Percentiles rank a stretch among this genome's conserved stretches.
phyloP scores from a whole-genome alignment of 1,140 invertebrate species.

The Orchesella cincta region DNA sequence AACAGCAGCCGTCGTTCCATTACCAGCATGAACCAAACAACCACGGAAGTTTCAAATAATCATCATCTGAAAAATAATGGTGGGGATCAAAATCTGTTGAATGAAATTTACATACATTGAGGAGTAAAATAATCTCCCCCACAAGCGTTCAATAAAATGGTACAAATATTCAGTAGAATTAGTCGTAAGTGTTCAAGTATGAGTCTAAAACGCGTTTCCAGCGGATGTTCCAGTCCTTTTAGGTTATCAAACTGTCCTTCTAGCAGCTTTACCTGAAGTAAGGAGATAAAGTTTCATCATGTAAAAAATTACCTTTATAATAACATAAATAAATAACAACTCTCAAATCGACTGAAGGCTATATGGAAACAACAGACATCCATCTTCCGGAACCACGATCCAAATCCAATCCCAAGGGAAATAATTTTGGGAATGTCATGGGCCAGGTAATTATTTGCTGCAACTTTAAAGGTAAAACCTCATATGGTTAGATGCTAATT shows the following conservation, averaged over 20 bases:
- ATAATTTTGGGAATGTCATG: not conserved
- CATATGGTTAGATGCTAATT: too few relatives aligned
- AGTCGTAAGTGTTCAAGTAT: not conserved
- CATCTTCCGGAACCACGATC: not conserved
- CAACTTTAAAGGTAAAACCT: constrained; percentile 2
- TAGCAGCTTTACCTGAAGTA: not conserved
- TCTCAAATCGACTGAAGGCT: not conserved
- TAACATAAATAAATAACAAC: not conserved
- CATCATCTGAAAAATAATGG: not conserved
- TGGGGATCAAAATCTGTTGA: not conserved
- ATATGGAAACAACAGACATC: not conserved
- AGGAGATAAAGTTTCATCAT: not conserved
- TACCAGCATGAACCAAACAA: not conserved
- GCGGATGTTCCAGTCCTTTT: not conserved
- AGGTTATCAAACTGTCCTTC: not conserved
- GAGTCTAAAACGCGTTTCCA: not conserved
- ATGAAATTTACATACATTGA: not conserved
- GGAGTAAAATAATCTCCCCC: not conserved
- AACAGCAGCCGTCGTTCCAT: not conserved
- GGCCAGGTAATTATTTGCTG: constrained; percentile 3
- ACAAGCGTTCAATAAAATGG: not conserved
- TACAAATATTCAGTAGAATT: constrained; percentile 1
- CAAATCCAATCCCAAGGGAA: not conserved
- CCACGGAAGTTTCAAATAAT: not conserved
- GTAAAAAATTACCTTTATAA: too few relatives aligned